Percentiles rank a stretch among this genome's conserved stretches.
Evolutionary conservation across 1,140 invertebrate genomes (phyloP).

Genomic region (Melanaphis sacchari): DNA sequence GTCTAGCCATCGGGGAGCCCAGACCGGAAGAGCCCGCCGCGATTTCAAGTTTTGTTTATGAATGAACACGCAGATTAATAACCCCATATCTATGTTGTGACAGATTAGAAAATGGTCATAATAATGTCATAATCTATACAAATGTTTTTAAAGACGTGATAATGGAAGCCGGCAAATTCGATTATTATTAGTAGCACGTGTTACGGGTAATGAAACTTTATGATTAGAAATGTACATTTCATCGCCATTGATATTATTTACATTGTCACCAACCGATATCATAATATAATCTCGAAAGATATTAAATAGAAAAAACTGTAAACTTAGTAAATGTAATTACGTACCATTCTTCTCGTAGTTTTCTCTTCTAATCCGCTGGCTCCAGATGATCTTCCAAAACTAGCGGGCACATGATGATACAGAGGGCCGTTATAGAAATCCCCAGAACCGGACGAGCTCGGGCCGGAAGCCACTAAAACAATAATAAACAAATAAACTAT

Average conservation of each 20-base stretch:
- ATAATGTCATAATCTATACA: not conserved
- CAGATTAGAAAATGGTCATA: constrained; percentile 13
- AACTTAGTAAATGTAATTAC: constrained; percentile 62
- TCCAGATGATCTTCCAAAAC: constrained; percentile 66
- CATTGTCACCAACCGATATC: not conserved
- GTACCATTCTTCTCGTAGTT: constrained; percentile 74
- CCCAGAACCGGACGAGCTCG: constrained; percentile 72
- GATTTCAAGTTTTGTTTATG: constrained; percentile 50
- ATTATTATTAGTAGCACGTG: constrained; percentile 26
- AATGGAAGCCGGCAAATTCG: not conserved
- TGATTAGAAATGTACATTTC: not conserved
- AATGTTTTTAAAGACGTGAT: not conserved
- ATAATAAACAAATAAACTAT: constrained; percentile 28
- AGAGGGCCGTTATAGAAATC: constrained; percentile 79
- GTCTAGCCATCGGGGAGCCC: not conserved
- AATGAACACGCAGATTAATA: constrained; percentile 37
- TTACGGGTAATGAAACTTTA: not conserved
- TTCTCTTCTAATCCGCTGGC: constrained; percentile 69
- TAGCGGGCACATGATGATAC: constrained; percentile 62
- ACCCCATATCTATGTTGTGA: not conserved
- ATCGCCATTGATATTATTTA: not conserved
- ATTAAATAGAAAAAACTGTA: not conserved
- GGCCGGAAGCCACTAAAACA: constrained; percentile 69
- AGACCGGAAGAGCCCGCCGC: not conserved
- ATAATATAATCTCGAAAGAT: not conserved